A percentile compares a stretch with the other conserved stretches of the same genome.
These are phyloP conservation scores for Psilopogon haemacephalus DNA, from an alignment of 2,113 vertebrate genomes.

Conservation along the genomic window DNA sequence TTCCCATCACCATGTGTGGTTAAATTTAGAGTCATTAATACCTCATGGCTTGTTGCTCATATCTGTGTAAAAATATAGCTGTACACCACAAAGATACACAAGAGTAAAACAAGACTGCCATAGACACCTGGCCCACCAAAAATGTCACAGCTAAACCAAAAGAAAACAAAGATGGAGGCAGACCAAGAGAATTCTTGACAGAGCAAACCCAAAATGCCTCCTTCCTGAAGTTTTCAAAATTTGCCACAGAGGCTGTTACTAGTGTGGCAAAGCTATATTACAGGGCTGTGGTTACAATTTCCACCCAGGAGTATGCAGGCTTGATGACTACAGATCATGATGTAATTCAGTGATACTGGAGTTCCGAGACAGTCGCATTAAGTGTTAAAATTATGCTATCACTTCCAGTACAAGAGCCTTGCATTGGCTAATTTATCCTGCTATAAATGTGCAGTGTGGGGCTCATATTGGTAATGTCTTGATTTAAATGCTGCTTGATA, in stretches of 20 bases:
- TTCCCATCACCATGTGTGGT: too few species aligned
- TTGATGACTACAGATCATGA: not conserved
- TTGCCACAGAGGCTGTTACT: not conserved
- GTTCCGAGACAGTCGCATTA: not conserved
- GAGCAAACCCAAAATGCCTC: not conserved
- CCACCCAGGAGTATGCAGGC: not conserved
- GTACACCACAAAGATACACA: too few species aligned
- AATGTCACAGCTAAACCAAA: not conserved
- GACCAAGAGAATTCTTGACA: not conserved
- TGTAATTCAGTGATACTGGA: not conserved
- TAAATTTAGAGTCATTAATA: too few species aligned
- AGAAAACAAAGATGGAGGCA: not conserved
- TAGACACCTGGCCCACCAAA: too few species aligned
- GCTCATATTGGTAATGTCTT: not conserved
- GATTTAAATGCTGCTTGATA: not conserved
- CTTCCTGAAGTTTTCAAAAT: not conserved
- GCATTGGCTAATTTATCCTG: not conserved
- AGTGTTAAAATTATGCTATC: not conserved
- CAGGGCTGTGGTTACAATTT: not conserved
- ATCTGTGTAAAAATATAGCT: too few species aligned
- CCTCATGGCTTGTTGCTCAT: too few species aligned
- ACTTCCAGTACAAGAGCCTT: not conserved
- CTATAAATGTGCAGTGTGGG: not conserved
- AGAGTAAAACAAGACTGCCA: too few species aligned
- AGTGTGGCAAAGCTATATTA: not conserved